A percentile compares a stretch with the other conserved stretches of the same genome.
Evolutionary conservation across 2,797 vertebrate species (phyloP).

Genomic region (Mormyrops boulengeri): DNA sequence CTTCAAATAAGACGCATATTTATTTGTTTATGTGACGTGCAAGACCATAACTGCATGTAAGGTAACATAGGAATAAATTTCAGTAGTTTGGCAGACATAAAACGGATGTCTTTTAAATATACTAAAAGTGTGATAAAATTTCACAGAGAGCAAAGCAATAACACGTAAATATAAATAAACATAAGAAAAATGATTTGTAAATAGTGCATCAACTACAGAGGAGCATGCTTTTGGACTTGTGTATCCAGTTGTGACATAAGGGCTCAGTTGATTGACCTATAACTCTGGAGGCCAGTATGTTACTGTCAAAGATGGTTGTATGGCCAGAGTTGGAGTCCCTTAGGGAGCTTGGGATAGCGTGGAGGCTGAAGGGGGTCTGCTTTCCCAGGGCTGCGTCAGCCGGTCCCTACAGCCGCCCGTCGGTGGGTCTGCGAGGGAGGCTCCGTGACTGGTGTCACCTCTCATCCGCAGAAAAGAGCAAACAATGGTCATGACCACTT

Average conservation of each 20-base stretch:
- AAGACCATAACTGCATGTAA: background rate
- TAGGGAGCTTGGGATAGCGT: background rate
- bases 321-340: background rate
- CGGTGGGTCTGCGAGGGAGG: background rate
- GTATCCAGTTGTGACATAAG: background rate
- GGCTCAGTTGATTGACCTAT: background rate
- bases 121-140: background rate
- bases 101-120: background rate
- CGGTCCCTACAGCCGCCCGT: background rate
- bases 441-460: slow-evolving; percentile 1
- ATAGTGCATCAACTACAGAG: background rate
- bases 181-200: background rate
- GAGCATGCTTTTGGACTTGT: background rate
- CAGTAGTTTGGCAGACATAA: background rate
- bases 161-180: background rate
- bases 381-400: background rate
- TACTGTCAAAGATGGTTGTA: background rate
- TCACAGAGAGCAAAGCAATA: background rate
- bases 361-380: background rate
- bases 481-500: slow-evolving; percentile 2
- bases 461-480: background rate
- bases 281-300: background rate
- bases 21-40: background rate
- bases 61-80: background rate
- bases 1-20: background rate